Base-by-base conservation (phyloP, 2,797 vertebrate genomes). In the Coendou prehensilis region DNA sequence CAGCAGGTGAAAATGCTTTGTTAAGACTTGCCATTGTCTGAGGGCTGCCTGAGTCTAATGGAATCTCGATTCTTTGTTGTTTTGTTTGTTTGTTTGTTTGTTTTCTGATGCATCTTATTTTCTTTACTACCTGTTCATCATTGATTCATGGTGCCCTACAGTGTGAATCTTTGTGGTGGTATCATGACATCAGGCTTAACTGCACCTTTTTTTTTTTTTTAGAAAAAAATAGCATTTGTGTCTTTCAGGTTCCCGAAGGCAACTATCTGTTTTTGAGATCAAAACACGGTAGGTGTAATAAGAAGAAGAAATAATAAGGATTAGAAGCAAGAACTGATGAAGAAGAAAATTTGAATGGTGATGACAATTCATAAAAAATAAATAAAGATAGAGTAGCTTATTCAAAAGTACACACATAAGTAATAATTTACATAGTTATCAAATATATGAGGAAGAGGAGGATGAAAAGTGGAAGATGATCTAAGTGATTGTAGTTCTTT, bases 361-460 rank as follows among this genome's bases (percentile, higher is more conserved):
- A 86, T n/a, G 5, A 69, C 41, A 82, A 89, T 54, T 86, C 17
- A 37, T 59, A 6, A 56, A 69, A 57, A n/a, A 87, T 73, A 78
- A 85, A 20, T 67, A 78, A 78, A 59, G 37, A 86, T 47, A 63
- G 33, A 91, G 41, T 57, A 67, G 1, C 56, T 95, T 63, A 28
- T 57, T 45, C 14, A 80, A 85, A 81, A 67, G 22, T 82, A 33
- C 1, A 59, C 3, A 64, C 6, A 5, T 54, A 50, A 81, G 8
- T 14, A 86, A 61, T 85, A 63, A 63, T 13, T 67, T 90, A 76
- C 69, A n/a, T 91, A 57, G 67, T 86, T 52, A 88, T 76, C 28
- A 91, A 57, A 59, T 73, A 18, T 47, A 4, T 54, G 17, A 33
- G n/a, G 6, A 88, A 79, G n/a, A n/a, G 14, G 11, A 76, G 67